Base-by-base conservation (phyloP, 2,797 vertebrate genomes). In the Todus mexicanus region DNA sequence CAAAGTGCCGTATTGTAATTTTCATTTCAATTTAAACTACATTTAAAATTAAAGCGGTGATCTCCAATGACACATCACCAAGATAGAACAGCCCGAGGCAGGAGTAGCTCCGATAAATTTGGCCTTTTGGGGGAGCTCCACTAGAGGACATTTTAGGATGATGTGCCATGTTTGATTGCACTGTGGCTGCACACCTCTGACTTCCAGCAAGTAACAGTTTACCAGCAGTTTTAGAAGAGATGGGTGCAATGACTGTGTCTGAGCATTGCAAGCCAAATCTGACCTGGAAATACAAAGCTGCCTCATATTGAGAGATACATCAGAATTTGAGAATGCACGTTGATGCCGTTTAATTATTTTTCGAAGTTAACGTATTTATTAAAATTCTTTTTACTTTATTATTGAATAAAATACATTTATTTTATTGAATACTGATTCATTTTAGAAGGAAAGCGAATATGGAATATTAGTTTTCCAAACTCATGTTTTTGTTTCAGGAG, bases 1-100 rank as follows among this genome's bases (percentile, higher is more conserved):
- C 51, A 35, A 70, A 70, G 80, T 87, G 74, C 65, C 71, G 53
- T 57, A n/a, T 11, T 88, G 59, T 73, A 94, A 91, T 84, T 87
- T 94, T 89, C 84, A 80, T 88, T 95, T 90, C 90, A 90, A 93
- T 94, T 91, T 90, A 92, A 95, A 68, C 88, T 81, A 59, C 90
- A 47, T 82, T 90, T 90, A 94, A 93, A 96, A 95, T 94, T 85
- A 53, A 93, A 87, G 31, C 18, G 17, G 47, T 56, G 75, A 53
- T 94, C 84, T 96, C 90, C 75, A 91, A 38, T 78, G 93, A 68
- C 84, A 87, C 45, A 93, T 48, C 84, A 85, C 90, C 42, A 66
- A 87, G 51, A 77, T 22, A 93, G 72, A 6, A 2, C 37, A 80
- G 91, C 94, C 84, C 1, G 14, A 87, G 94, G 94, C 95, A 90